phyloP scores from a whole-genome alignment of 2,113 vertebrate genomes.

The Sander vitreus region DNA sequence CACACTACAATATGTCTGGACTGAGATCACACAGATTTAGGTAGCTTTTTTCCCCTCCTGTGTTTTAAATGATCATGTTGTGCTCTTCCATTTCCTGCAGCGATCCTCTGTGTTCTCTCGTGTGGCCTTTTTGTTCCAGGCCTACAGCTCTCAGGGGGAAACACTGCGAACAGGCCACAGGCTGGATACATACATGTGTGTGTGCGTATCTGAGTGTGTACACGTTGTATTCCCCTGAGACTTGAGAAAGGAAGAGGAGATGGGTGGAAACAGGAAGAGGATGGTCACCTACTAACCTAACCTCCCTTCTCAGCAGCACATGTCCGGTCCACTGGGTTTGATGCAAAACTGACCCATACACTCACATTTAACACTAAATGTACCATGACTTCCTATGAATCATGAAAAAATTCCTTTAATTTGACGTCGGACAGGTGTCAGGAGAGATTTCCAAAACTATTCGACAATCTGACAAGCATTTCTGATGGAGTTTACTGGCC shows the following conservation, averaged over 20 bases:
- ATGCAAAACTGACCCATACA: constrained; percentile 20
- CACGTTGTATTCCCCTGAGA: constrained; percentile 39
- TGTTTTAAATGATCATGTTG: constrained; percentile 46
- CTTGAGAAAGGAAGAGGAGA: constrained; percentile 67
- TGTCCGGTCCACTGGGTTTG: constrained; percentile 34
- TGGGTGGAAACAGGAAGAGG: constrained; percentile 73
- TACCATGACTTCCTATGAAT: background rate
- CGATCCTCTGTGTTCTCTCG: constrained; percentile 45
- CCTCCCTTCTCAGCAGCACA: constrained; percentile 47
- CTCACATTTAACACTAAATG: background rate
- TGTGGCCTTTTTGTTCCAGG: constrained; percentile 65
- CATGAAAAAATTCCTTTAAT: background rate
- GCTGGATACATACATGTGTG: background rate
- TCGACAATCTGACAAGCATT: no score
- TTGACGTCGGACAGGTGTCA: no score
- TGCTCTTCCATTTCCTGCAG: constrained; percentile 58
- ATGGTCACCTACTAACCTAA: constrained; percentile 47
- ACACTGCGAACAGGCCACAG: constrained; percentile 39
- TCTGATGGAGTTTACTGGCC: no score
- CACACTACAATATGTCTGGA: constrained; percentile 1
- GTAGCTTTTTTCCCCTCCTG: background rate
- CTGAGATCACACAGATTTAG: constrained; percentile 5
- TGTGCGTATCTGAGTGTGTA: background rate
- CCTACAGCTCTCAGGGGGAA: constrained; percentile 52
- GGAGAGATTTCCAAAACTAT: no score